Percentiles rank a stretch among this genome's conserved stretches.
phyloP scores from a whole-genome alignment of 1,140 invertebrate species.

The Teleogryllus occipitalis region DNA sequence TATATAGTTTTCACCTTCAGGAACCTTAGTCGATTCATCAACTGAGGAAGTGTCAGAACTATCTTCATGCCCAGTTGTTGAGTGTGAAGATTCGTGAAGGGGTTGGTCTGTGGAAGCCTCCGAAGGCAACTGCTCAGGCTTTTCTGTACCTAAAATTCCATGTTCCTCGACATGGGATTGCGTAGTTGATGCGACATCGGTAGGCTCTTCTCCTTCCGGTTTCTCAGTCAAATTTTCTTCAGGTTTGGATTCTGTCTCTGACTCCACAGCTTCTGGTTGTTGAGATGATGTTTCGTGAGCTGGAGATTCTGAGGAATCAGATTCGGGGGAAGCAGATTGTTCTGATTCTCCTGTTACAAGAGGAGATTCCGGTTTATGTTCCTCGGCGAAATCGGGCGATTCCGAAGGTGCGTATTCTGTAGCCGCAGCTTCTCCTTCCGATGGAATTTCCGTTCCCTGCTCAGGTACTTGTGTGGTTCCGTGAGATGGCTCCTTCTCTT shows the following conservation, averaged over 20 bases:
- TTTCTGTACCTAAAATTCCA: too few species aligned
- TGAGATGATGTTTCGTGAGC: slow-evolving; percentile 13
- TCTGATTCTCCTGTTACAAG: not conserved
- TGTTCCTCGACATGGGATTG: too few species aligned
- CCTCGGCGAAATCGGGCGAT: not conserved
- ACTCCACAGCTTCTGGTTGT: slow-evolving; percentile 19
- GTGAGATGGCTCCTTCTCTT: not conserved
- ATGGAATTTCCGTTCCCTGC: slow-evolving; percentile 9
- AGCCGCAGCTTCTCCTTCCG: slow-evolving; percentile 19
- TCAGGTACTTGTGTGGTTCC: too few species aligned
- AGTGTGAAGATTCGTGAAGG: too few species aligned
- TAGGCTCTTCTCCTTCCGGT: slow-evolving; percentile 18
- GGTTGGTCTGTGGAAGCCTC: too few species aligned
- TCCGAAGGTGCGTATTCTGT: not conserved
- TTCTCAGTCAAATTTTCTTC: slow-evolving; percentile 16
- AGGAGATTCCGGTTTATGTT: not conserved
- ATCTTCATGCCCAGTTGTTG: too few species aligned
- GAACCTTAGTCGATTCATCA: too few species aligned
- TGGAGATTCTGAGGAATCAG: not conserved
- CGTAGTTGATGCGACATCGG: too few species aligned
- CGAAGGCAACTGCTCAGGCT: too few species aligned
- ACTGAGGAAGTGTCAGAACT: too few species aligned
- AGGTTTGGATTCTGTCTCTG: slow-evolving; percentile 18
- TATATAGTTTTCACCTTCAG: too few species aligned
- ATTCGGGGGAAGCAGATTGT: not conserved